phyloP scores from a whole-genome alignment of 2,888 invertebrate species.

The Bembecia ichneumoniformis region DNA sequence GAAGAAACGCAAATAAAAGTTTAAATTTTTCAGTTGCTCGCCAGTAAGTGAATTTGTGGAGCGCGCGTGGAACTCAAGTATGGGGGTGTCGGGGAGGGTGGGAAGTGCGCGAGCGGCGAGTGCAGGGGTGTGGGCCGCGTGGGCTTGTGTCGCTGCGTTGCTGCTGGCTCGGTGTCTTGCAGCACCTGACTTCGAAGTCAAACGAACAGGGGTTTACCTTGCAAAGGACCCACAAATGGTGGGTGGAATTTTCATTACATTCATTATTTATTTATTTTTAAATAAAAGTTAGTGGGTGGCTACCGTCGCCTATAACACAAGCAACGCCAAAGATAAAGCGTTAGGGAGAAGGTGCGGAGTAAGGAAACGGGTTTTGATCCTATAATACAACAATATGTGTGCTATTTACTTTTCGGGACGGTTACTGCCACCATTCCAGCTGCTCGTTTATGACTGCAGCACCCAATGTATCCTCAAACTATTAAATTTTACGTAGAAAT shows the following conservation, averaged over 20 bases:
- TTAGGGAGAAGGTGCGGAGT: too few species aligned
- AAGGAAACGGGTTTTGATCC: too few species aligned
- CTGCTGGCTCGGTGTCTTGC: constrained; percentile 51
- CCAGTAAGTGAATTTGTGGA: constrained; percentile 39
- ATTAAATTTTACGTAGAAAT: too few species aligned
- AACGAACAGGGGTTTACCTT: constrained; percentile 38
- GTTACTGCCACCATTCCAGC: too few species aligned
- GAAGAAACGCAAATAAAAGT: too few species aligned
- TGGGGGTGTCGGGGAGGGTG: constrained; percentile 39
- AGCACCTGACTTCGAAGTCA: constrained; percentile 51
- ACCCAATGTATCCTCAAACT: too few species aligned
- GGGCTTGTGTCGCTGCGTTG: constrained; percentile 50
- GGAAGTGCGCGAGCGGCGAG: constrained; percentile 41
- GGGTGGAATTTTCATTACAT: not conserved
- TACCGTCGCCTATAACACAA: not conserved
- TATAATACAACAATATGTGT: too few species aligned
- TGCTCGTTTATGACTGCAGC: too few species aligned
- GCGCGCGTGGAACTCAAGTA: constrained; percentile 29
- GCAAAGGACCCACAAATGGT: constrained; percentile 47
- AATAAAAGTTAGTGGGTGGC: not conserved
- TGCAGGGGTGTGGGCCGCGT: constrained; percentile 49
- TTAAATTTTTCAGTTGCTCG: constrained; percentile 38
- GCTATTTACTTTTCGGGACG: too few species aligned
- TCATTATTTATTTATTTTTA: not conserved
- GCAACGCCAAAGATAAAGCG: too few species aligned